Conservation (phyloP, 2,888 invertebrate species). For the Rhagonycha lutea region DNA sequence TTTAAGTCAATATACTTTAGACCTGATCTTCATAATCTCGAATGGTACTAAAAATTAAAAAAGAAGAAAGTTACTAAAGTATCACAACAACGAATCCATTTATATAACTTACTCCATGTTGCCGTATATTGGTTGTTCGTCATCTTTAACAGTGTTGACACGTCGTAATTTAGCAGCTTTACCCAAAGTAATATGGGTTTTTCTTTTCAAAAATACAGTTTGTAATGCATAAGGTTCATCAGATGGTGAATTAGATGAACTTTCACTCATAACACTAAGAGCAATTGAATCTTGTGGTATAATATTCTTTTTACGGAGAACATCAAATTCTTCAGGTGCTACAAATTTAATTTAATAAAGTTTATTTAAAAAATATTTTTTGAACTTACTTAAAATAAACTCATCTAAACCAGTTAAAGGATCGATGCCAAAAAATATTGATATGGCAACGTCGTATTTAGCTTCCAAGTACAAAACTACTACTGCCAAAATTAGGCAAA, state of each 20-base stretch:
- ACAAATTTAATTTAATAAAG: neutral
- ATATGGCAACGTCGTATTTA: constrained; percentile 53
- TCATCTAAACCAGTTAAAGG: constrained; percentile 59
- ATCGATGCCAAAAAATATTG: constrained; percentile 59
- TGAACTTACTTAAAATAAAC: constrained; percentile 53
- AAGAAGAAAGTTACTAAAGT: neutral
- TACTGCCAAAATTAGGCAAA: constrained; percentile 55
- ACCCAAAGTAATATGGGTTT: neutral
- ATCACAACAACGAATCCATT: neutral
- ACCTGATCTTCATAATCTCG: neutral
- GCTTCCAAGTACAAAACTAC: constrained; percentile 55
- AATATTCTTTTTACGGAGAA: constrained; percentile 15
- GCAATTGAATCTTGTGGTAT: neutral
- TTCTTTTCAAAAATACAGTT: constrained; percentile 23
- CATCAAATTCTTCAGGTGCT: constrained; percentile 16
- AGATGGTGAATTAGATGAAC: neutral
- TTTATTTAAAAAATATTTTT: neutral
- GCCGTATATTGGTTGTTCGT: constrained; percentile 25
- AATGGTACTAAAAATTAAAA: neutral
- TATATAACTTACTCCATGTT: constrained; percentile 22
- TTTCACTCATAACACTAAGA: constrained; percentile 6
- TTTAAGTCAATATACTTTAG: neutral
- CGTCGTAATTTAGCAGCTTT: constrained; percentile 1
- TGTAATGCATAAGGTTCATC: constrained; percentile 1
- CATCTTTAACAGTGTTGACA: neutral